Percentiles rank a stretch among this genome's conserved stretches.
phyloP scores from a whole-genome alignment of 2,888 invertebrate species.

The Ellobium chinense region DNA sequence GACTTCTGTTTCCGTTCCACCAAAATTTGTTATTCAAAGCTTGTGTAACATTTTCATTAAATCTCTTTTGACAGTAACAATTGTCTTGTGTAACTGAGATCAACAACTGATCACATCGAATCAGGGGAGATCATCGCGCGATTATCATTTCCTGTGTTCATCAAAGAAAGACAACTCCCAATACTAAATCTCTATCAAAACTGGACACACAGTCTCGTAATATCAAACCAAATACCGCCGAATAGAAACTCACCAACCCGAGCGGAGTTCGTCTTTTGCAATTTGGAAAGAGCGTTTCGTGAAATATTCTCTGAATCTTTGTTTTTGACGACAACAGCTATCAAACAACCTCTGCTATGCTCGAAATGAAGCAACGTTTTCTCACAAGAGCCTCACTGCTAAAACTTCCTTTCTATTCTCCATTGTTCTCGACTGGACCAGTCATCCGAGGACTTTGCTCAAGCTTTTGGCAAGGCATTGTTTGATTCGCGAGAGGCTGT shows the following conservation, averaged over 20 bases:
- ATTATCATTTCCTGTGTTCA: slow-evolving; percentile 21
- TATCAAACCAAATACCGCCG: background rate
- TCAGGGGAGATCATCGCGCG: background rate
- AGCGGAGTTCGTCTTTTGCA: too few relatives aligned
- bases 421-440: background rate
- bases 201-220: background rate
- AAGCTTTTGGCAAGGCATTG: slow-evolving; percentile 1
- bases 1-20: too few relatives aligned
- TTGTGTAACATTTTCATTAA: too few relatives aligned
- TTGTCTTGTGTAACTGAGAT: background rate
- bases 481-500: background rate
- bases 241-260: too few relatives aligned
- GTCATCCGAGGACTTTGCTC: background rate
- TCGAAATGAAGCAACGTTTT: too few relatives aligned
- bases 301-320: too few relatives aligned
- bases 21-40: too few relatives aligned
- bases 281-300: too few relatives aligned
- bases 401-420: background rate
- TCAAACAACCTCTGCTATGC: too few relatives aligned
- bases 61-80: too few relatives aligned
- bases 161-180: slow-evolving; percentile 1
- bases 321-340: too few relatives aligned
- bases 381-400: too few relatives aligned
- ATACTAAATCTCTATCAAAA: background rate
- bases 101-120: background rate